Percentiles rank a stretch among this genome's conserved stretches.
phyloP scores from a whole-genome alignment of 2,888 invertebrate species.

The Netelia fuscicornis region DNA sequence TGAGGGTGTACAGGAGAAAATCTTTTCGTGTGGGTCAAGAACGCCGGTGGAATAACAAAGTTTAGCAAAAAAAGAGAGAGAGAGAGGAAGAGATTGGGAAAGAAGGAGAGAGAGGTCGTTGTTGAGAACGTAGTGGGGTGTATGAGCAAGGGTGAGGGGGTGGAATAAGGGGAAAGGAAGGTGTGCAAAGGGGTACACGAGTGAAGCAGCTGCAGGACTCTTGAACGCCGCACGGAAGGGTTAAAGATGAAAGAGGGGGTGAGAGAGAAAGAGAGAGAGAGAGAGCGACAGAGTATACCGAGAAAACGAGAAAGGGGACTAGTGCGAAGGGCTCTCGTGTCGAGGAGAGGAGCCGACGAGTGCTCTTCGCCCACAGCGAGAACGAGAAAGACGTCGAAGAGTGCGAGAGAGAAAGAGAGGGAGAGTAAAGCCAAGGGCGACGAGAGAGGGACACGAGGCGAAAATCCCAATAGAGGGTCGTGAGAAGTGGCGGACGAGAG shows the following conservation, averaged over 20 bases:
- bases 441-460: constrained; percentile 25
- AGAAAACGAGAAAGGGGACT: constrained; percentile 68
- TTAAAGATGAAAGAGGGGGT: constrained; percentile 55
- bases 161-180: constrained; percentile 30
- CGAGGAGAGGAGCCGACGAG: constrained; percentile 82
- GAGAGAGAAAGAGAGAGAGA: constrained; percentile 36
- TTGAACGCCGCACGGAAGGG: constrained; percentile 58
- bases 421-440: constrained; percentile 44
- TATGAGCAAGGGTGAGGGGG: constrained; percentile 44
- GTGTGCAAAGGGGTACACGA: constrained; percentile 37
- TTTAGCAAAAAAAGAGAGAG: constrained; percentile 68
- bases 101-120: constrained; percentile 54
- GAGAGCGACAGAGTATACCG: constrained; percentile 7
- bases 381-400: constrained; percentile 12
- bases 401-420: constrained; percentile 39
- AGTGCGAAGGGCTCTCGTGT: constrained; percentile 80
- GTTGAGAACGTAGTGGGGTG: constrained; percentile 53
- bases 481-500: constrained; percentile 49
- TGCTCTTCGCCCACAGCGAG: constrained; percentile 73
- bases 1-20: constrained; percentile 25
- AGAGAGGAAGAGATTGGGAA: constrained; percentile 70
- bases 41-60: constrained; percentile 72
- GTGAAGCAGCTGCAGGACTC: constrained; percentile 53
- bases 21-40: constrained; percentile 56
- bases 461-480: constrained; percentile 49